Conservation (phyloP, 2,113 vertebrate species). For the Oryzias woworae region DNA sequence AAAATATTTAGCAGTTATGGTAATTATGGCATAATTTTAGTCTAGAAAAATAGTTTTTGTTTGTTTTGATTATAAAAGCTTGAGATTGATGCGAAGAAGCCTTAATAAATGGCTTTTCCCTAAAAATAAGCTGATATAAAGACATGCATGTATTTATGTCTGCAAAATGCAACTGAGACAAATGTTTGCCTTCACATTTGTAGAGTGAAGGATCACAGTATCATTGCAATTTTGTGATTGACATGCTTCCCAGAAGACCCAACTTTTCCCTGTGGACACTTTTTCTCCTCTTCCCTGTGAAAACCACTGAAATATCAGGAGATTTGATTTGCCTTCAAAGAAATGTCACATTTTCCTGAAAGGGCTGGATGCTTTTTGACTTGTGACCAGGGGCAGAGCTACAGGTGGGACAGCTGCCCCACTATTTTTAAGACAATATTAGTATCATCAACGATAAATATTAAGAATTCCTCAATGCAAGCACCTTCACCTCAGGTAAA, state of each 20-base stretch:
- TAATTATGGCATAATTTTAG: no score
- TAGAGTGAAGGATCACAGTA: constrained; percentile 15
- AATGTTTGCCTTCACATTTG: constrained; percentile 27
- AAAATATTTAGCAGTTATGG: no score
- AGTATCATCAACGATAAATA: no score
- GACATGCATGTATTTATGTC: neutral
- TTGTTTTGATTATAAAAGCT: no score
- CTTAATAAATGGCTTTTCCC: no score
- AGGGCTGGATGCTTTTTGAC: neutral
- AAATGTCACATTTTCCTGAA: constrained; percentile 30
- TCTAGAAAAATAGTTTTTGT: no score
- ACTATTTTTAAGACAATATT: no score
- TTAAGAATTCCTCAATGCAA: no score
- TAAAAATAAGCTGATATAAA: neutral
- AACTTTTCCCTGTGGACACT: constrained; percentile 30
- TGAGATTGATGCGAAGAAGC: no score
- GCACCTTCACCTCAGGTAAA: no score
- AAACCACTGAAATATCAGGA: constrained; percentile 50
- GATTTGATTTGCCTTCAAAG: constrained; percentile 39
- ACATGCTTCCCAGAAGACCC: constrained; percentile 35
- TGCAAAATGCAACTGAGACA: neutral
- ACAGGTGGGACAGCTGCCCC: no score
- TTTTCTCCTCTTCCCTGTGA: constrained; percentile 23
- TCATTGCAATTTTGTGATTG: constrained; percentile 27
- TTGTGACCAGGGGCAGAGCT: no score